Base-by-base conservation (phyloP, 2,797 vertebrate genomes). In the Leptodactylus fallax region DNA sequence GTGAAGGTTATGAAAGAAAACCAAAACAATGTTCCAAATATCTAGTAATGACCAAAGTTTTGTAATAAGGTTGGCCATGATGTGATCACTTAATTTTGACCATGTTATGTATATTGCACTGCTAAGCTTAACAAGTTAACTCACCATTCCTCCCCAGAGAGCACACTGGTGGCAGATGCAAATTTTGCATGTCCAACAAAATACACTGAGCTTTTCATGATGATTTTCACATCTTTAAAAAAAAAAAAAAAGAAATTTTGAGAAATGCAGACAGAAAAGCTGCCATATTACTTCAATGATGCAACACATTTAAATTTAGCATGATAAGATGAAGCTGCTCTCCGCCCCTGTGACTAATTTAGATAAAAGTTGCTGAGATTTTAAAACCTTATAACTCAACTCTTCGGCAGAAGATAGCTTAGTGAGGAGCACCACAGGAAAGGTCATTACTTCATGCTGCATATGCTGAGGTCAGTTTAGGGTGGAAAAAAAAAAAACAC, bases 171-270 rank as follows among this genome's bases (percentile, higher is more conserved):
- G 98, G 90, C 98, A 99, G 94, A 99, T 99, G 91, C 98, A 99
- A 90, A 99, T 99, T 95, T 99, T 99, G 92, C 98, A 99, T 76
- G 98, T 99, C 98, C 98, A 99, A 92, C 98, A 99, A 95, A 99
- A 99, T 45, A 99, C 98, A 87, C 98, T 99, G 89, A 99, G 95
- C 92, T 99, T 99, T 94, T 99, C 98, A 19, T 97, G 98, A 91
- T 99, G 98, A 93, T 97, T 98, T 92, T 99, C 98, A 95, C 98
- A 99, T 92, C 98, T 99, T 92, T 65, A 90, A 79, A 85, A 67
- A 90, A 79, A 85, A 58, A 47, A 14, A 51, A 77, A 55, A 13
- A 56, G 7, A 69, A 81, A 56, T 51, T 51, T 11, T n/a, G 10
- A 76, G 6, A 76, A n/a, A 51, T n/a, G 45, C 47, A 76, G 9